phyloP scores from a whole-genome alignment of 1,140 invertebrate species.

The Musca vetustissima region DNA sequence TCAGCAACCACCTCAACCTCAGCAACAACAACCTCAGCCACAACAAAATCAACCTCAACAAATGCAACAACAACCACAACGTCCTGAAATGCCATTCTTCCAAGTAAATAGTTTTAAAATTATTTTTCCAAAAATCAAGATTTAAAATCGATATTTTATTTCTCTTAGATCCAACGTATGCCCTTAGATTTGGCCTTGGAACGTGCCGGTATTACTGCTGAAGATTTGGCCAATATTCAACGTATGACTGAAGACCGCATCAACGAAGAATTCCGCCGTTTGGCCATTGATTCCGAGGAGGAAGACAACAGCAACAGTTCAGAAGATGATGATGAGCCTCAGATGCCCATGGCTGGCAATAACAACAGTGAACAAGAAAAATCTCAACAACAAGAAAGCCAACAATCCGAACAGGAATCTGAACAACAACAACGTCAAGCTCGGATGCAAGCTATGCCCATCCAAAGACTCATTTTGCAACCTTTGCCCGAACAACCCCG shows the following conservation, averaged over 20 bases:
- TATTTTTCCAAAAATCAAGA: slow-evolving; percentile 3
- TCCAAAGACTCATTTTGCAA: slow-evolving; percentile 51
- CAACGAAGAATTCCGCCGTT: slow-evolving; percentile 55
- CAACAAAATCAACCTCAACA: slow-evolving; percentile 3
- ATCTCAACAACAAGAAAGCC: slow-evolving; percentile 42
- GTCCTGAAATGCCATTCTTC: slow-evolving; percentile 30
- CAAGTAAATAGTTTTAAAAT: slow-evolving; percentile 19
- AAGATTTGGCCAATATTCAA: slow-evolving; percentile 63
- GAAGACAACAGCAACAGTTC: slow-evolving; percentile 33
- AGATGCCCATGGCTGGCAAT: slow-evolving; percentile 26
- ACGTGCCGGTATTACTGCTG: slow-evolving; percentile 62
- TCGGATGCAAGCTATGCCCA: slow-evolving; percentile 43
- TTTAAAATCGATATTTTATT: slow-evolving; percentile 26
- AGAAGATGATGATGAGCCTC: slow-evolving; percentile 53
- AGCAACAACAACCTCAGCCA: neutral
- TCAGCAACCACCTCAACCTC: slow-evolving; percentile 1
- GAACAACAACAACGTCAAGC: slow-evolving; percentile 33
- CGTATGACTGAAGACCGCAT: slow-evolving; percentile 58
- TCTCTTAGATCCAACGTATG: slow-evolving; percentile 44
- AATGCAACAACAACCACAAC: slow-evolving; percentile 27
- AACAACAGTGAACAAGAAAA: slow-evolving; percentile 35
- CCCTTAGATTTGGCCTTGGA: slow-evolving; percentile 54
- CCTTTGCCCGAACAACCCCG: slow-evolving; percentile 54
- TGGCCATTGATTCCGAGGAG: slow-evolving; percentile 52
- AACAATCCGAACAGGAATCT: slow-evolving; percentile 34